These are phyloP conservation scores for Adineta ricciae DNA, from an alignment of 2,888 invertebrate genomes.

Conservation along the genomic window DNA sequence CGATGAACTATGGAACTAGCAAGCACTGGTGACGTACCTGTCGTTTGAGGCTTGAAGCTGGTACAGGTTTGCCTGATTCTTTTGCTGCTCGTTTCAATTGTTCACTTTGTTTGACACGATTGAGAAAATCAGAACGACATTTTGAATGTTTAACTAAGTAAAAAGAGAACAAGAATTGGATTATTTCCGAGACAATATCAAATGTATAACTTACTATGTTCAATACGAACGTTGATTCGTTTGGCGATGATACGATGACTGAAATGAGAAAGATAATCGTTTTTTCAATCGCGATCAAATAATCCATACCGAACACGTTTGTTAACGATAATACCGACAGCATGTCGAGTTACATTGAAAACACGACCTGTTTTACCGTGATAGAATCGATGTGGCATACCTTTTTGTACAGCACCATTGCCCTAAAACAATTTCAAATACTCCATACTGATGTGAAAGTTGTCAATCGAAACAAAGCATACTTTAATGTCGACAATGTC, in stretches of 20 bases:
- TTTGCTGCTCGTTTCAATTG: conserved; percentile 72
- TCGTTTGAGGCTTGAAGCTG: conserved; percentile 42
- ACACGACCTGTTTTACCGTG: conserved; percentile 97
- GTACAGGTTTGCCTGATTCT: conserved; percentile 59
- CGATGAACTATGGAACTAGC: not conserved
- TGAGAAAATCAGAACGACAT: conserved; percentile 88
- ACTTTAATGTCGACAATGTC: conserved; percentile 97
- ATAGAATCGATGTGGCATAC: conserved; percentile 98
- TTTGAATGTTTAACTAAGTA: conserved; percentile 75
- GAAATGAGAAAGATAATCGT: too few species aligned
- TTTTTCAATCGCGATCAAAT: not conserved
- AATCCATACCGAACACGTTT: conserved; percentile 69
- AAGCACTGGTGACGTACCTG: conserved; percentile 42
- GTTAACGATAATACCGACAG: conserved; percentile 94
- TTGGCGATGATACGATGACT: conserved; percentile 78
- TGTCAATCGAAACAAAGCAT: conserved; percentile 34
- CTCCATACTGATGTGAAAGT: not conserved
- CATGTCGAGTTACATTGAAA: conserved; percentile 92
- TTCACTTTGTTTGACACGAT: conserved; percentile 83
- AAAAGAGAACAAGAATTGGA: not conserved
- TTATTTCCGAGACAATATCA: too few species aligned
- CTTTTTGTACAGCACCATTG: conserved; percentile 96
- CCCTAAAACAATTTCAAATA: conserved; percentile 57
- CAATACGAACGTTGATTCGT: conserved; percentile 83
- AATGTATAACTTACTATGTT: conserved; percentile 57